Evolutionary conservation across 2,797 vertebrate species (phyloP), one percentile per base, ranked within the genome.

Genomic region (Lacerta viridis): DNA sequence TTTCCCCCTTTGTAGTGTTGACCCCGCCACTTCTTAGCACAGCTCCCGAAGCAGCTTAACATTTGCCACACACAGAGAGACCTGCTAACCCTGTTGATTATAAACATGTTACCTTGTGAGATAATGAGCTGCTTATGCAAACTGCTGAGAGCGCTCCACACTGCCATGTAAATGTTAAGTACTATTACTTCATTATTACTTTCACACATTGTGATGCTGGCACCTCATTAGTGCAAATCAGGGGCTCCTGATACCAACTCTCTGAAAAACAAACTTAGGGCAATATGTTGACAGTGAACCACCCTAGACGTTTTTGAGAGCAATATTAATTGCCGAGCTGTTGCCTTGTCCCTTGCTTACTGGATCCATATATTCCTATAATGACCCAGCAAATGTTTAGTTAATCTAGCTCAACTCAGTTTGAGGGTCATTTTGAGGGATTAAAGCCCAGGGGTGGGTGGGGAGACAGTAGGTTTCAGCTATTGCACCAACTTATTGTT

Each of bases 191-290:
- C 18, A 83, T 69, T n/a, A 23, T 46, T 71, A 71, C 29, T 46
- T 50, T 71, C 81, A 83, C 66, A 83, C 17, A 33, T n/a, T 15
- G 29, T 83, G 81, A 50, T 15, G 33, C 36, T 69, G 43, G 43
- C 29, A 71, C 29, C 81, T 71, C 69, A 50, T 71, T 83, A 83
- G 81, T 33, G 27, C 81, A 46, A 50, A 46, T 50, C 27, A 83
- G 20, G 81, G 29, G 41, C 18, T 46, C 64, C 23, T 41, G 39
- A 6, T 43, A 68, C 23, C 36, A 64, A 43, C 27, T 71, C 15
- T 33, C 41, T 33, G 59, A 83, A 83, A 68, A 71, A 59, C 23
- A 43, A 80, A 80, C 79, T 80, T 25, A 80, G 78, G 11, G 29
- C 55, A 80, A 39, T 29, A 61, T 23, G 59, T 25, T n/a, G 29